Evolutionary conservation across 2,113 vertebrate species (phyloP), one percentile per base, ranked within the genome.

Genomic region (Labeo catla): DNA sequence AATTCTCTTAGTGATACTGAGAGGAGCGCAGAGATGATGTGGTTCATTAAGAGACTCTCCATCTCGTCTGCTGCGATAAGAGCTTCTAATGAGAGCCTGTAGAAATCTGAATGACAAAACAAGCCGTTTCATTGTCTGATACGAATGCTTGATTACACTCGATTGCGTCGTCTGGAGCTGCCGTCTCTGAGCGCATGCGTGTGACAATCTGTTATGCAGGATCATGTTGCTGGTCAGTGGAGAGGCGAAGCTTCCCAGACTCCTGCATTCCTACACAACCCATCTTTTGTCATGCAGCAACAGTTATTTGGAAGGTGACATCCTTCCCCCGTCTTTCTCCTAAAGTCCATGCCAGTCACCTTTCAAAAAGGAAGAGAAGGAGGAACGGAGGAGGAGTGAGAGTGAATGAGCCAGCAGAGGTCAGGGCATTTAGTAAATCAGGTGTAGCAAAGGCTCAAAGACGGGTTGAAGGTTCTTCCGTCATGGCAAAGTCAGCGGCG

Each of bases 281-380:
- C 83, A 50, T 54, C 83, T 84, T 89, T 86, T 86, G 88, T 87
- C 81, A 86, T 88, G 84, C 50, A 76, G 68, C 54, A n/a, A 45
- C 66, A 84, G 84, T 50, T 47, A 50, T 81, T 80, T 77, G 84
- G 63, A 89, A 86, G 81, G 68, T 57, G 72, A 86, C 76, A 81
- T 76, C 81, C 63, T 47, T 4, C 68, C 21, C 66, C 76, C 66
- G 21, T 36, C 59, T 83, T 83, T 50, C 65, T 83, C 47, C 28
- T 49, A 9, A 50, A 54, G 63, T 54, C 7, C 15, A 39, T n/a
- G 28, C 81, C 34, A 72, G 81, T 84, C 68, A 73, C n/a, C 66
- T 72, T 65, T 34, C 34, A 80, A 13, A 80, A 68, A 43, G 16
- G 47, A n/a, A 47, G 54, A 47, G 47, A 43, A 13, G n/a, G 39